Conservation (phyloP, 2,797 vertebrate genomes). For the Trachops cirrhosus region DNA sequence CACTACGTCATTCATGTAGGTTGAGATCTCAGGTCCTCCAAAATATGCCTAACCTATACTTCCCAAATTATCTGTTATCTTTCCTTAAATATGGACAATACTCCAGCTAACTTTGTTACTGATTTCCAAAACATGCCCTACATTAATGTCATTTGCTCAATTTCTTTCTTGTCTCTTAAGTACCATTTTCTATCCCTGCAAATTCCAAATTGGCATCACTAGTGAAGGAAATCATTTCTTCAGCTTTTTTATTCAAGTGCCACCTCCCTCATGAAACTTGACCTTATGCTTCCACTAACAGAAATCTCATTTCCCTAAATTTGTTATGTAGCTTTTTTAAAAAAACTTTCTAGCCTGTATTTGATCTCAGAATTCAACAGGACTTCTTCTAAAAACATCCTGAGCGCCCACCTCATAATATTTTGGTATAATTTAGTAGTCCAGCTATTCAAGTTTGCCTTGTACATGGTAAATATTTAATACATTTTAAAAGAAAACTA, state of each 20-base stretch:
- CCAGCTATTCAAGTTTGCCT: not conserved
- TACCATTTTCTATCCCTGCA: not conserved
- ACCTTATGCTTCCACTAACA: not conserved
- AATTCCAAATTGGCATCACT: not conserved
- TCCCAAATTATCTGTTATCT: not conserved
- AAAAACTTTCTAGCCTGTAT: not conserved
- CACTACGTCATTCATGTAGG: not conserved
- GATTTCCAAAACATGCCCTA: not conserved
- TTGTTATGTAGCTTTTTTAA: not conserved
- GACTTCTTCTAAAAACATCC: not conserved
- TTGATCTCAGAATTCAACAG: not conserved
- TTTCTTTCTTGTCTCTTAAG: not conserved
- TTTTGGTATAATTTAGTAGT: not conserved
- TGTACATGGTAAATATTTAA: not conserved
- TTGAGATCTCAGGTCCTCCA: not conserved
- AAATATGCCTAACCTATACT: not conserved
- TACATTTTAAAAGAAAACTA: not conserved
- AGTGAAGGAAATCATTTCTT: not conserved
- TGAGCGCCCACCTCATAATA: not conserved
- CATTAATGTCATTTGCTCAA: not conserved
- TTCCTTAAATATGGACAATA: not conserved
- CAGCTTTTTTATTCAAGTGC: not conserved
- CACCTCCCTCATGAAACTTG: not conserved
- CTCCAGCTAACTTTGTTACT: not conserved
- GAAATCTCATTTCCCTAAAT: not conserved